Evolutionary conservation across 2,797 vertebrate species (phyloP).

Genomic region (Austrolebias charrua): DNA sequence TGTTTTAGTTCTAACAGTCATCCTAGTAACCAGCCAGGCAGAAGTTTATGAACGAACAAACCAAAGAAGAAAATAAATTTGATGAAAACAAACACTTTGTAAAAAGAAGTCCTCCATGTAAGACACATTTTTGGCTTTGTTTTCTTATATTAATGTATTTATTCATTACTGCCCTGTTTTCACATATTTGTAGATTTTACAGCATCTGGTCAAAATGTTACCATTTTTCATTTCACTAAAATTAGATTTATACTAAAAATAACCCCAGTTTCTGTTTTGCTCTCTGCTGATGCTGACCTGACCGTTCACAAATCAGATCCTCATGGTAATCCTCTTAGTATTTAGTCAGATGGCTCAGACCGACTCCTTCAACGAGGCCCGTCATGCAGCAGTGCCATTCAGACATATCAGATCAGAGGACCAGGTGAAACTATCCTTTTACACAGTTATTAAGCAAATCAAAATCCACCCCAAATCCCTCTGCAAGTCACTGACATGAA

Average conservation of each 20-base stretch:
- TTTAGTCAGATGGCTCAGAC: conserved; percentile 34
- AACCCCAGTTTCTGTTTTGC: neutral
- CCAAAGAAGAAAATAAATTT: too few species aligned
- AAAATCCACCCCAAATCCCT: conserved; percentile 10
- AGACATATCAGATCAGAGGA: conserved; percentile 10
- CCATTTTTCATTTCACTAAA: conserved; percentile 12
- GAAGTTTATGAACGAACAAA: too few species aligned
- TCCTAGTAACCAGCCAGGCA: too few species aligned
- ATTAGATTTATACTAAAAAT: conserved; percentile 5
- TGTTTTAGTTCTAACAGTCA: too few species aligned
- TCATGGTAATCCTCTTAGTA: conserved; percentile 26
- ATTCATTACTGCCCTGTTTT: conserved; percentile 2
- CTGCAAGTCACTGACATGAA: neutral
- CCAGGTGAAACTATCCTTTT: conserved; percentile 5
- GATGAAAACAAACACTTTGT: too few species aligned
- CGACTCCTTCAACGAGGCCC: conserved; percentile 24
- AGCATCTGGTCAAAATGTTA: neutral
- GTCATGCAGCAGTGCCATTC: neutral
- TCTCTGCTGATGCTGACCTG: conserved; percentile 4
- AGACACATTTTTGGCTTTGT: too few species aligned
- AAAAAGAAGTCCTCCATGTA: too few species aligned
- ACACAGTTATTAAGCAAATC: conserved; percentile 17
- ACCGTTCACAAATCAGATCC: conserved; percentile 11
- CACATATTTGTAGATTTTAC: conserved; percentile 11
- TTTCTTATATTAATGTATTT: neutral